phyloP scores from a whole-genome alignment of 2,797 vertebrate genomes.

The Huso huso region DNA sequence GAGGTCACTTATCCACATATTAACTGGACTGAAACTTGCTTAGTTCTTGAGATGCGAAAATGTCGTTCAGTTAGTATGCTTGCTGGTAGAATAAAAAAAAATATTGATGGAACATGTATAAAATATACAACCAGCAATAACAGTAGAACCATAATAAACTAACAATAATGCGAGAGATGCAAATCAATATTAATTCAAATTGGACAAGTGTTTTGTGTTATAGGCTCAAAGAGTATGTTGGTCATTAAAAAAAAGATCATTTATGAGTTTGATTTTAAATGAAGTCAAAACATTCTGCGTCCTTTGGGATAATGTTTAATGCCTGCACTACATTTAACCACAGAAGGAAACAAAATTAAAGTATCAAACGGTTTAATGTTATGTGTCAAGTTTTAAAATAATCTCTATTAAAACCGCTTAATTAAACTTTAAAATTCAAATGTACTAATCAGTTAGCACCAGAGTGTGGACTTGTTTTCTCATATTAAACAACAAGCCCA shows the following conservation, averaged over 20 bases:
- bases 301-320: constrained; percentile 63
- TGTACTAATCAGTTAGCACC: constrained; percentile 59
- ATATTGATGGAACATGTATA: constrained; percentile 40
- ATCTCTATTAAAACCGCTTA: constrained; percentile 77
- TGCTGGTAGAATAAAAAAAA: constrained; percentile 31
- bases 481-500: constrained; percentile 65
- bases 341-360: constrained; percentile 61
- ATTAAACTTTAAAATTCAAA: constrained; percentile 79
- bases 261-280: constrained; percentile 72
- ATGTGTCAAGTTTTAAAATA: constrained; percentile 72
- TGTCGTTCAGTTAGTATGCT: constrained; percentile 31
- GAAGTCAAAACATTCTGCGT: constrained; percentile 53
- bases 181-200: constrained; percentile 92
- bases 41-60: background rate
- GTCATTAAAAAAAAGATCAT: constrained; percentile 73
- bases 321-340: constrained; percentile 49
- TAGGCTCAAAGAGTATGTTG: constrained; percentile 62
- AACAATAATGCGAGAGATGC: constrained; percentile 61
- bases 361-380: constrained; percentile 79
- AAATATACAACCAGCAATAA: constrained; percentile 25
- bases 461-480: constrained; percentile 53
- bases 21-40: constrained; percentile 13
- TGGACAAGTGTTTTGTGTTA: constrained; percentile 75
- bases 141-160: constrained; percentile 22
- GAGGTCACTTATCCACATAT: constrained; percentile 18